Percentiles rank a stretch among this genome's conserved stretches.
These are phyloP conservation scores for Pelodiscus sinensis DNA, from an alignment of 2,113 vertebrate species.

Conservation along the genomic window DNA sequence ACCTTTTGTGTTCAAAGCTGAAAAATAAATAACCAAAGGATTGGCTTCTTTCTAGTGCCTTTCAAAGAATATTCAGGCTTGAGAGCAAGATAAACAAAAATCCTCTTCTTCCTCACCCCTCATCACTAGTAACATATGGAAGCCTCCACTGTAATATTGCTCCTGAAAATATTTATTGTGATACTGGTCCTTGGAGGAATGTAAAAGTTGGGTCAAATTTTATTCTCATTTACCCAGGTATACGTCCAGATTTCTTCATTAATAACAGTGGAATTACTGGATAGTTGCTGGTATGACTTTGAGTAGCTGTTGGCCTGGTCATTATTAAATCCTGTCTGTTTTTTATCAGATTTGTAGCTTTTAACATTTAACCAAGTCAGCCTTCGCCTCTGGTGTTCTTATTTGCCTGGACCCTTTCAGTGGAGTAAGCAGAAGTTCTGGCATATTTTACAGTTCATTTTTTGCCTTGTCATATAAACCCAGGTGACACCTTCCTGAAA, in stretches of 20 bases:
- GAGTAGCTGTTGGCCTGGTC: conserved; percentile 13
- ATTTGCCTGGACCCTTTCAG: conserved; percentile 12
- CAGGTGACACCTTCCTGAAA: neutral
- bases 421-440: neutral
- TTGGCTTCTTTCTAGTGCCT: conserved; percentile 48
- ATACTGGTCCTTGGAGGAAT: conserved; percentile 16
- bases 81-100: conserved; percentile 68
- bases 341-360: conserved; percentile 21
- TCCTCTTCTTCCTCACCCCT: conserved; percentile 30
- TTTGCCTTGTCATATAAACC: neutral
- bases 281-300: neutral
- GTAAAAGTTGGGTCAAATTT: conserved; percentile 57
- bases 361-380: conserved; percentile 7
- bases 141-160: conserved; percentile 41
- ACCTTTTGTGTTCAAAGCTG: conserved; percentile 58
- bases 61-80: conserved; percentile 41
- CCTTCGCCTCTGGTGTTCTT: neutral
- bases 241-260: neutral
- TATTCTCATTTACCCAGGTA: conserved; percentile 23
- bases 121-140: conserved; percentile 58
- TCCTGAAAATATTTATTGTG: conserved; percentile 41
- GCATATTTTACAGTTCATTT: conserved; percentile 18
- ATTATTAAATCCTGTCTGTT: conserved; percentile 51
- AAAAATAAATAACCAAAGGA: conserved; percentile 41
- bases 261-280: neutral